Evolutionary conservation across 2,888 invertebrate species (phyloP).

Genomic region (Lypha dubia): DNA sequence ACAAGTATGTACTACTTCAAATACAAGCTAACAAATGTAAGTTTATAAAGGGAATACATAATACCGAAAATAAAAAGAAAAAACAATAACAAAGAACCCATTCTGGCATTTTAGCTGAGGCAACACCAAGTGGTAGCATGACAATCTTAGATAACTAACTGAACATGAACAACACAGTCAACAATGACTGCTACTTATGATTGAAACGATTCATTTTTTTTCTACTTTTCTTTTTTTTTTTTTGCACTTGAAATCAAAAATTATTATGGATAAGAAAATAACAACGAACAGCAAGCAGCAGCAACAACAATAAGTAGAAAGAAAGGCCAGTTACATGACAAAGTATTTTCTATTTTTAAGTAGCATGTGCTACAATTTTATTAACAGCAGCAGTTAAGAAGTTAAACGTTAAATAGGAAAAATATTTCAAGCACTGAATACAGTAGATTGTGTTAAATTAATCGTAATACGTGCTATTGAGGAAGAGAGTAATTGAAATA

Average conservation of each 20-base stretch:
- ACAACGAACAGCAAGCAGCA: slow-evolving; percentile 37
- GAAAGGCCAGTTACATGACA: slow-evolving; percentile 59
- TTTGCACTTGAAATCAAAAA: slow-evolving; percentile 63
- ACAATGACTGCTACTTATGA: slow-evolving; percentile 53
- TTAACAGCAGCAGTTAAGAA: slow-evolving; percentile 59
- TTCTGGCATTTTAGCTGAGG: slow-evolving; percentile 16
- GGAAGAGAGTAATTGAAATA: slow-evolving; percentile 25
- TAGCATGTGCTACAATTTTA: slow-evolving; percentile 59
- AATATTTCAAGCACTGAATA: slow-evolving; percentile 20
- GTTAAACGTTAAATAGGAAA: slow-evolving; percentile 18
- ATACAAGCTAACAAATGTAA: slow-evolving; percentile 61
- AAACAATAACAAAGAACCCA: slow-evolving; percentile 13
- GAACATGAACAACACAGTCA: slow-evolving; percentile 60
- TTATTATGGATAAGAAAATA: slow-evolving; percentile 60
- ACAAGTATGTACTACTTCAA: slow-evolving; percentile 50
- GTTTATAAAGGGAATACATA: slow-evolving; percentile 65
- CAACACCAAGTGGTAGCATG: slow-evolving; percentile 66
- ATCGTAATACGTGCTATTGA: neutral
- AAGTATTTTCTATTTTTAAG: slow-evolving; percentile 44
- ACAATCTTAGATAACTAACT: slow-evolving; percentile 68
- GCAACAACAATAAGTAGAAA: neutral
- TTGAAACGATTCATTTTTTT: slow-evolving; percentile 7
- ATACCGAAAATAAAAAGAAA: slow-evolving; percentile 15
- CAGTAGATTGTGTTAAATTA: slow-evolving; percentile 29
- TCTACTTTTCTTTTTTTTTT: slow-evolving; percentile 5